Percentiles rank a stretch among this genome's conserved stretches.
Conservation (phyloP, 1,140 invertebrate species). For the Zaprionus lachaisei region DNA sequence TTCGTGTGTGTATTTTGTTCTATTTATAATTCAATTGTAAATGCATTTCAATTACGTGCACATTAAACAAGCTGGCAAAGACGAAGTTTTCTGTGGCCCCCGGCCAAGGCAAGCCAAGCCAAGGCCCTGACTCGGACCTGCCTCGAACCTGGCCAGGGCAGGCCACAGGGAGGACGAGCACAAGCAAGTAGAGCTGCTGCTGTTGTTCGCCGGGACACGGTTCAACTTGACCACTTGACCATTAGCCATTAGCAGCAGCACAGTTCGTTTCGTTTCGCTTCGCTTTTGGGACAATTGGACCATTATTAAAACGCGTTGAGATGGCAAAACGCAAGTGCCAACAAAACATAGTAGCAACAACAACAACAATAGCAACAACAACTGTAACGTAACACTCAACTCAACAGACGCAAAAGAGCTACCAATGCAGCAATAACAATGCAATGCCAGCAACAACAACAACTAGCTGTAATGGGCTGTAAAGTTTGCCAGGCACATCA, state of each 20-base stretch:
- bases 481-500: slow-evolving; percentile 39
- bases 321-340: slow-evolving; percentile 75
- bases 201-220: slow-evolving; percentile 22
- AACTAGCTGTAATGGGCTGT: slow-evolving; percentile 42
- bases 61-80: slow-evolving; percentile 77
- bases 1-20: slow-evolving; percentile 71
- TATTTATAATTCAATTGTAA: slow-evolving; percentile 84
- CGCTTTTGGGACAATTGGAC: slow-evolving; percentile 79
- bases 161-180: neutral
- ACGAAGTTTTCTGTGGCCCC: slow-evolving; percentile 67
- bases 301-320: slow-evolving; percentile 82
- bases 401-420: slow-evolving; percentile 33
- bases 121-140: too few relatives aligned
- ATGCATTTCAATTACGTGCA: slow-evolving; percentile 83
- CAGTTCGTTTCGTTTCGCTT: slow-evolving; percentile 36
- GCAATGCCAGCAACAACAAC: slow-evolving; percentile 37
- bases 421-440: slow-evolving; percentile 64
- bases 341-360: slow-evolving; percentile 56
- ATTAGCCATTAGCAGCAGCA: slow-evolving; percentile 63
- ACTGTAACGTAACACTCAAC: slow-evolving; percentile 38
- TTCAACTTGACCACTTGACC: slow-evolving; percentile 64
- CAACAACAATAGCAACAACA: slow-evolving; percentile 32
- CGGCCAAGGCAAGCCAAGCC: slow-evolving; percentile 22
- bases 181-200: neutral
- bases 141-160: slow-evolving; percentile 38